Base-by-base conservation (phyloP, 2,113 vertebrate species). In the Platichthys flesus region DNA sequence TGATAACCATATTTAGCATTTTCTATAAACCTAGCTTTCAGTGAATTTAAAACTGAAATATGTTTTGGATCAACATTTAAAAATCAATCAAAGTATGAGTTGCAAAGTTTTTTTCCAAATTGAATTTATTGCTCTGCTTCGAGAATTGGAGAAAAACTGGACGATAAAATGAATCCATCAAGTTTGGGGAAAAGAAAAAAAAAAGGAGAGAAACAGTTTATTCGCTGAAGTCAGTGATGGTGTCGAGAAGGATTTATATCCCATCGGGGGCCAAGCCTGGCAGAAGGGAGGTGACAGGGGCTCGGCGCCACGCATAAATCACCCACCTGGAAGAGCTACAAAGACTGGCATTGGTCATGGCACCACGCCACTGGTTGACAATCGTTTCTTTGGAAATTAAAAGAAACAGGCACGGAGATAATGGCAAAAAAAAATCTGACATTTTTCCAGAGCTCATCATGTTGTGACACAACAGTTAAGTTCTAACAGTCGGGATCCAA, bases 301-400 rank as follows among this genome's bases (percentile, higher is more conserved):
- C 82, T 77, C 18, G 45, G 74, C 83, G 81, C 80, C 18, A 82
- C 6, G 74, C 88, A 92, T 91, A 90, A 92, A 90, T 92, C 90
- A 90, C 82, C 89, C 88, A 91, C 90, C 89, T 91, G 91, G 89
- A 90, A 78, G 81, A 75, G 69, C 71, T 68, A 83, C 85, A 86
- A 59, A 86, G 71, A 71, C 86, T 83, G 87, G 86, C 82, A 79
- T 75, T 62, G 73, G 76, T 28, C 66, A 79, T 80, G 89, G 89
- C 84, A 31, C 52, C 0, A 49, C 0, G 81, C 88, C 90, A 87
- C 68, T 3, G n/a, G 37, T 74, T 18, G 31, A 71, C 67, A 74
- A 70, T 58, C 52, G 9, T 74, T 87, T 84, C 81, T 88, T 78
- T 85, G 81, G 79, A 88, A 86, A 88, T 77, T 73, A 86, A 70